Conservation (phyloP, 2,113 vertebrate genomes). For the Zosterops borbonicus region DNA sequence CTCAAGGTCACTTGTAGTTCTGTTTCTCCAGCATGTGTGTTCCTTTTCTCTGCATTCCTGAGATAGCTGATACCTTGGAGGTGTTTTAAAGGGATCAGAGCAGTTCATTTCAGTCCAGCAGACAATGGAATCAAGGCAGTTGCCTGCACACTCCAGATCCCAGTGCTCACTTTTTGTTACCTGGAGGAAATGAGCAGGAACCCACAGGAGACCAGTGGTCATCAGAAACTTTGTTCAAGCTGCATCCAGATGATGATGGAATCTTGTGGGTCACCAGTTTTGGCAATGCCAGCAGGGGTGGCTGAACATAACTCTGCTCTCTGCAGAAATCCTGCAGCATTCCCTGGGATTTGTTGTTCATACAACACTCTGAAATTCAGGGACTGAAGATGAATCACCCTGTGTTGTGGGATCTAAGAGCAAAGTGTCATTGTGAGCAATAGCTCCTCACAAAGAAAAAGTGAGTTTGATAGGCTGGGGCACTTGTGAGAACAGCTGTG, state of each 20-base stretch:
- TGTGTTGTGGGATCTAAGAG: background rate
- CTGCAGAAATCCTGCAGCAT: background rate
- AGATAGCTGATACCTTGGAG: background rate
- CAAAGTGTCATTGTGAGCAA: background rate
- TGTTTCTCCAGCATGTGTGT: background rate
- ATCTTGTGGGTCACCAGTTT: background rate
- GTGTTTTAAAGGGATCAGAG: background rate
- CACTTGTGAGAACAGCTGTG: background rate
- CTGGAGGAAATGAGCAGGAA: background rate
- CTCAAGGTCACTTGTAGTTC: background rate
- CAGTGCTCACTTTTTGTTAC: background rate
- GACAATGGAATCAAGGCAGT: background rate
- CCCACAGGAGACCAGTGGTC: background rate
- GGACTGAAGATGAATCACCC: rapidly evolving
- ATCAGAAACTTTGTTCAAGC: background rate
- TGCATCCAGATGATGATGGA: background rate
- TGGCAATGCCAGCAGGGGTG: background rate
- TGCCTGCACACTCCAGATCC: background rate
- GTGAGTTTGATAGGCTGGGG: background rate
- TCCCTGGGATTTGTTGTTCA: background rate
- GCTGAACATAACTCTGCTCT: background rate
- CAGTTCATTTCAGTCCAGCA: background rate
- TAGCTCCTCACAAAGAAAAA: background rate
- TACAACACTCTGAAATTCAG: background rate
- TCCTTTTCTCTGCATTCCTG: background rate